These are phyloP conservation scores for Mythimna lalbum DNA, from an alignment of 2,888 invertebrate species.

Conservation along the genomic window DNA sequence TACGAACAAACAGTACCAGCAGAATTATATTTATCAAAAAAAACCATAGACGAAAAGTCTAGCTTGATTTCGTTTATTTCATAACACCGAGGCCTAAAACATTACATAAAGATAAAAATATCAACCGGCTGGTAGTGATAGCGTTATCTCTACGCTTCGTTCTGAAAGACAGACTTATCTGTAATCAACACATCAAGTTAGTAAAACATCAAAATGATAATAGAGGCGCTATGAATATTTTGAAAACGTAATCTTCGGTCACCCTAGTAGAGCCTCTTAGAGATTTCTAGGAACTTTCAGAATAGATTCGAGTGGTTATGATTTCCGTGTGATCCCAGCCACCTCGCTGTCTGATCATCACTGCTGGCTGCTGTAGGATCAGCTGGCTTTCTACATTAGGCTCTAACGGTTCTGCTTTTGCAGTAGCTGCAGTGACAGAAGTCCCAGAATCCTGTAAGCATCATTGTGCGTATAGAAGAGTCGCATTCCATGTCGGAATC, in stretches of 20 bases:
- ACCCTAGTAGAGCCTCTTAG: conserved; percentile 23
- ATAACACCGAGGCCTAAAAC: conserved; percentile 10
- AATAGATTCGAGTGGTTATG: background rate
- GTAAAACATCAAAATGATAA: conserved; percentile 17
- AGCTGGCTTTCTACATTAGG: background rate
- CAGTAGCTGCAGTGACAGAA: background rate
- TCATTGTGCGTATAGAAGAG: no score
- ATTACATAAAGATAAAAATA: conserved; percentile 29
- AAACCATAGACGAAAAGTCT: background rate
- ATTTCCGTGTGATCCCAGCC: background rate
- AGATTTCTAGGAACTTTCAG: background rate
- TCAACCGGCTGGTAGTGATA: conserved; percentile 21
- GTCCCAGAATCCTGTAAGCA: background rate
- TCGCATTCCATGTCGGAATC: no score
- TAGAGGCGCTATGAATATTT: conserved; percentile 9
- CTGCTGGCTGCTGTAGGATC: background rate
- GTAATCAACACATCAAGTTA: conserved; percentile 39
- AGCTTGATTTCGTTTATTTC: conserved; percentile 20
- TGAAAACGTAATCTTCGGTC: background rate
- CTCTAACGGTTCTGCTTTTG: background rate
- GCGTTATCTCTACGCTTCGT: conserved; percentile 32
- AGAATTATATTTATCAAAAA: background rate
- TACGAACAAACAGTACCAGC: background rate
- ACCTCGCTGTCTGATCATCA: background rate
- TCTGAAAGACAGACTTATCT: conserved; percentile 43